Evolutionary conservation across 2,113 vertebrate genomes (phyloP), one percentile per base, ranked within the genome.

Genomic region (Chaetodon trifascialis): DNA sequence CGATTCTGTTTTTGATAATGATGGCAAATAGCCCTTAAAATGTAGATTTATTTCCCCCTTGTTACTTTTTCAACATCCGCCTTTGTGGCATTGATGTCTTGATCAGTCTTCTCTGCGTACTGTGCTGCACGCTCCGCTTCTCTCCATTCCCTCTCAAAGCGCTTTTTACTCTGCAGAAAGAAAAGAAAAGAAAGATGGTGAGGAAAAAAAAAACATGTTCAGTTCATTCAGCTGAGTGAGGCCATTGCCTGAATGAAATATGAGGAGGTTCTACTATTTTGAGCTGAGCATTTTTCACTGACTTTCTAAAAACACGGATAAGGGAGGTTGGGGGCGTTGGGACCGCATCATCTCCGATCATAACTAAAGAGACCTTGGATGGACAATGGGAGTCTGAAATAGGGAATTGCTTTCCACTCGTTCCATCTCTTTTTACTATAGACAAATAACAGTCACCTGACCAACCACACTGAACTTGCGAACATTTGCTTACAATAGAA

Each of bases 1-100:
- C 5, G 19, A 42, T 34, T 64, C 60, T 25, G 49, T 36, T 52
- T 55, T 55, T 23, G 9, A 23, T 55, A 10, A 46, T 25, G 3
- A 21, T 9, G 25, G 7, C 17, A 44, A 68, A 59, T 17, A 11
- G 54, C 8, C 60, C 42, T 40, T 55, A n/a, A 54, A 47, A 66
- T 63, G 19, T 7, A 21, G 4, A 30, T 25, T 44, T 19, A 11
- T 12, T 8, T 11, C 23, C 17, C 44, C 23, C 0, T 8, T 36
- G 8, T 64, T 84, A 97, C 97, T 95, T 97, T 98, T 87, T 97
- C 97, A 82, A 98, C 97, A 0, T 98, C 97, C 0, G 97, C 97
- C 88, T 98, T 98, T 46, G 97, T 98, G 73, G 97, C 96, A 3
- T 97, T 97, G 88, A 97, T 96, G 74, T 98, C 97, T 82, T 97